Conservation (phyloP, 2,113 vertebrate species). For the Cololabis saira region DNA sequence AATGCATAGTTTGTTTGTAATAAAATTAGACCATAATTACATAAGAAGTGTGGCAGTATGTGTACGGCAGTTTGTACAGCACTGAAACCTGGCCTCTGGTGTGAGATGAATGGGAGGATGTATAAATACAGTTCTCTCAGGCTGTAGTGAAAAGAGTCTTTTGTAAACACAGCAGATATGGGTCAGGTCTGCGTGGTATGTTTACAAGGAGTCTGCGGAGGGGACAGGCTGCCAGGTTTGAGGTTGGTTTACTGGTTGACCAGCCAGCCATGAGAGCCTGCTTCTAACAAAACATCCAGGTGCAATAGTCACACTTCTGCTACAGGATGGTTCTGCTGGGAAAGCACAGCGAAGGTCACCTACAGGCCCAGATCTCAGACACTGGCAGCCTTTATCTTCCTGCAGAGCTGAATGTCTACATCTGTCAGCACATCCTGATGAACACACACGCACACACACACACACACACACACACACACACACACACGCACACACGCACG, state of each 20-base stretch:
- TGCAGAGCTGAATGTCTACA: conserved; percentile 33
- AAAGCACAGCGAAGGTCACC: conserved; percentile 69
- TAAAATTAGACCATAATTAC: not conserved
- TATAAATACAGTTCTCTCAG: conserved; percentile 2
- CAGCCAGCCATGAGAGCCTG: conserved; percentile 67
- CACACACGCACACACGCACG: too few relatives aligned
- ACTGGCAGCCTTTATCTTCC: conserved; percentile 70
- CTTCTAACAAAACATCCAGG: conserved; percentile 76
- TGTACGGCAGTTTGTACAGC: too few relatives aligned
- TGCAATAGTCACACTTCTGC: conserved; percentile 77
- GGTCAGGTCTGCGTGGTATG: conserved; percentile 8
- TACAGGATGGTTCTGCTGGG: conserved; percentile 67
- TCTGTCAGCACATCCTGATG: conserved; percentile 33
- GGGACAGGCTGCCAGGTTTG: conserved; percentile 46
- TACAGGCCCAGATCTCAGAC: conserved; percentile 54
- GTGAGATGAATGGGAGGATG: conserved; percentile 22
- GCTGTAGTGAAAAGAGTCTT: conserved; percentile 40
- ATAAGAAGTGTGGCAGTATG: not conserved
- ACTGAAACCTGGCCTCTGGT: not conserved
- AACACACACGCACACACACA: conserved; percentile 17
- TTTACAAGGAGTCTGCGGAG: conserved; percentile 18
- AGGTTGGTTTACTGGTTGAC: conserved; percentile 63
- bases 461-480: conserved; percentile 18
- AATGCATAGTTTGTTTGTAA: not conserved
- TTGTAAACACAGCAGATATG: conserved; percentile 56